Evolutionary conservation across 1,140 invertebrate genomes (phyloP), one percentile per base, ranked within the genome.

Genomic region (Polyergus mexicanus): DNA sequence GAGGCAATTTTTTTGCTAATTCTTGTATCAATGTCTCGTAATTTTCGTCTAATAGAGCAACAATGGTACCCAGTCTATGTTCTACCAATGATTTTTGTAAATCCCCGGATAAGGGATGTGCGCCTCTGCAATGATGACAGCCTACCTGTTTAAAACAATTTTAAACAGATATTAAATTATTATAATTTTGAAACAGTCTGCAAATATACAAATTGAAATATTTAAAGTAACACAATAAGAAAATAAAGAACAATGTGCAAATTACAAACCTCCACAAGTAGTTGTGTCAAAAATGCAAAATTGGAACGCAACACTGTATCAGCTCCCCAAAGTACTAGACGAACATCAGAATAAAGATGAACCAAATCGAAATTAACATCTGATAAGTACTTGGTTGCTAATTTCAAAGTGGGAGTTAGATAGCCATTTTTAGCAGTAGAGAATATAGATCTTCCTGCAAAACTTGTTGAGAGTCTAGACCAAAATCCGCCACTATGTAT

Each of bases 81-180:
- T 94, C 93, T 3, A 95, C 84, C 19, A 95, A 65, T 68, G 90
- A 84, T 56, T 95, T 94, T 51, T 95, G 93, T 16, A 95, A 76
- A 1, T 90, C 86, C 16, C 65, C 16, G 35, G 91, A 91, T 56
- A 95, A 86, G 3, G 94, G 93, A 72, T 93, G 88, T 16, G 91
- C 62, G 10, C 92, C 93, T 92, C 94, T 87, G 38, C 94, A 95
- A 60, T 95, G 94, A 89, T 95, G 94, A 81, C 94, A 95, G 22
- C 94, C 94, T 44, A 94, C 84, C 94, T 95, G n/a, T 19, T 51
- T 51, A 0, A 84, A 89, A 10, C 16, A 28, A 47, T 81, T 71
- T 81, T 32, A 44, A 69, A 28, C 32, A 68, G 74, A 69, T 22
- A 0, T 44, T 56, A 56, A 81, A 32, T 28, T 16, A 51, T 16